Evolutionary conservation across 1,140 invertebrate genomes (phyloP).

Genomic region (Drosophila nebulosa): DNA sequence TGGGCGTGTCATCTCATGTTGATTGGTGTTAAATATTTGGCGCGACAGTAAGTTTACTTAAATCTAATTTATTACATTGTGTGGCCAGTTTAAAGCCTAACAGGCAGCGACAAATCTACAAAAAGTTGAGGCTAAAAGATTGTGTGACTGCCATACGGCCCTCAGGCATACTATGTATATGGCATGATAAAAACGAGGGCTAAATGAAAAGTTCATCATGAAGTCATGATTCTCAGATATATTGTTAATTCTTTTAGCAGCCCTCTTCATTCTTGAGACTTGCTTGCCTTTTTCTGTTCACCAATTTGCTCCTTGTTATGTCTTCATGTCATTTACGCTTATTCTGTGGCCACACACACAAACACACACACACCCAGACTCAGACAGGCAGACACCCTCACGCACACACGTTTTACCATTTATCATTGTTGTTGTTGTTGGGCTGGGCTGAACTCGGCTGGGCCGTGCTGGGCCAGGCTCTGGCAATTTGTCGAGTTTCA

Average conservation of each 20-base stretch:
- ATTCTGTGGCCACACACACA: slow-evolving; percentile 15
- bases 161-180: neutral
- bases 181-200: neutral
- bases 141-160: slow-evolving; percentile 25
- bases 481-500: slow-evolving; percentile 53
- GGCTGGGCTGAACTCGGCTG: neutral
- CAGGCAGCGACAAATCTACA: slow-evolving; percentile 19
- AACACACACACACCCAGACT: neutral
- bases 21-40: slow-evolving; percentile 78
- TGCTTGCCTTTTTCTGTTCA: slow-evolving; percentile 15
- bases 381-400: neutral
- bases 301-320: slow-evolving; percentile 56
- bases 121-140: slow-evolving; percentile 37
- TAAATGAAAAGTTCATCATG: neutral
- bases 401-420: slow-evolving; percentile 36
- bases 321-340: slow-evolving; percentile 64
- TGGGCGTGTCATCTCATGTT: slow-evolving; percentile 36
- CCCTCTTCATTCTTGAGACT: neutral
- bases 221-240: neutral
- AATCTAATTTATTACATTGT: slow-evolving; percentile 74
- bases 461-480: neutral
- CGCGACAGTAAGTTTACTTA: slow-evolving; percentile 56
- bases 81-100: slow-evolving; percentile 59
- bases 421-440: slow-evolving; percentile 35
- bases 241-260: too few relatives aligned